Percentiles rank a stretch among this genome's conserved stretches.
Conservation (phyloP, 2,797 vertebrate species). For the Tauraco hartlaubi region DNA sequence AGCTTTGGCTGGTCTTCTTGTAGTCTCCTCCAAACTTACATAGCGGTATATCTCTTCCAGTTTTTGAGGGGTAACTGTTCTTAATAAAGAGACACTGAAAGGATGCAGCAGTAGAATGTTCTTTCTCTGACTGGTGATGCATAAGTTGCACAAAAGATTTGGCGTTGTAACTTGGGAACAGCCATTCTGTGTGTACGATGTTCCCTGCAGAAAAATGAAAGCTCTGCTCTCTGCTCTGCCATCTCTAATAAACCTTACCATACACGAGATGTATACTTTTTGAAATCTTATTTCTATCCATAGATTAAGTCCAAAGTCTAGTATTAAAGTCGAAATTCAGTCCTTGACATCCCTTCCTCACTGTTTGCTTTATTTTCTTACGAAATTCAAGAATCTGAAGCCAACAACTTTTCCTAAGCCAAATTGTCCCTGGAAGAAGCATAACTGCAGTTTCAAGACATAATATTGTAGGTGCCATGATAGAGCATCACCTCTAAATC, state of each 20-base stretch:
- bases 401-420: background rate
- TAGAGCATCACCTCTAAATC: background rate
- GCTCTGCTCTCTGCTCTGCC: background rate
- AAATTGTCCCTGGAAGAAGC: background rate
- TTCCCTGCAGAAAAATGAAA: background rate
- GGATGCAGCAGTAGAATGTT: background rate
- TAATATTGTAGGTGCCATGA: background rate
- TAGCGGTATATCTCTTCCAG: background rate
- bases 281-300: background rate
- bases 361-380: background rate
- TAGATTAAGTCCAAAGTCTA: background rate
- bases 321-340: background rate
- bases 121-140: background rate
- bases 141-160: background rate
- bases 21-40: background rate
- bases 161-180: background rate
- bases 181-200: fast-evolving
- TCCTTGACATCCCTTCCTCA: background rate
- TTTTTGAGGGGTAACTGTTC: background rate
- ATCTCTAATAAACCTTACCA: background rate
- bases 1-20: background rate
- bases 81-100: background rate
- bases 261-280: background rate
- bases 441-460: background rate
- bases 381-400: background rate